These are phyloP conservation scores for Rallus limicola DNA, from an alignment of 2,113 vertebrate species.

Conservation along the genomic window DNA sequence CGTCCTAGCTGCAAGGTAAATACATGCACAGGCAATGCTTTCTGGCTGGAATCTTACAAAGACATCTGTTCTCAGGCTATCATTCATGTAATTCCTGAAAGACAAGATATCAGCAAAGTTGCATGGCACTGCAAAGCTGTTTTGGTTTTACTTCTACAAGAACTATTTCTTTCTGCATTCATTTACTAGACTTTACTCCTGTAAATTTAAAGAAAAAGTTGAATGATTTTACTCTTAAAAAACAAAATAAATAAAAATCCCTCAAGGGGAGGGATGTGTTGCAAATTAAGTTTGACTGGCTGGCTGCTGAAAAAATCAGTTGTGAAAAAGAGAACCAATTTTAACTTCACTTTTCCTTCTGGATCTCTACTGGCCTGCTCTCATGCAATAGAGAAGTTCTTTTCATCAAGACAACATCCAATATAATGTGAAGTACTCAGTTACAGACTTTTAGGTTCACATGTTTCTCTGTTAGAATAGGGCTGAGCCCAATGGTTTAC, in stretches of 20 bases:
- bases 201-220: conserved; percentile 37
- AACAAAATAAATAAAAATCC: not conserved
- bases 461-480: conserved; percentile 61
- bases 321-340: conserved; percentile 82
- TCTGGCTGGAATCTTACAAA: conserved; percentile 87
- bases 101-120: not conserved
- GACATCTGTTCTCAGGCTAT: conserved; percentile 87
- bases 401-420: conserved; percentile 52
- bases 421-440: conserved; percentile 39
- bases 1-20: conserved; percentile 83
- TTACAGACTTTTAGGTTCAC: conserved; percentile 59
- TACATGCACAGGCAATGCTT: conserved; percentile 87
- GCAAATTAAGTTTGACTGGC: conserved; percentile 44
- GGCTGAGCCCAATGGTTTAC: conserved; percentile 35
- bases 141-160: not conserved
- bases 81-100: conserved; percentile 91
- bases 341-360: conserved; percentile 77
- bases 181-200: conserved; percentile 39
- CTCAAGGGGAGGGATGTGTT: conserved; percentile 28
- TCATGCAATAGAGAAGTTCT: conserved; percentile 70
- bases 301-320: conserved; percentile 63
- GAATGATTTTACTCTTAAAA: not conserved
- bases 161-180: conserved; percentile 39
- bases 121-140: not conserved
- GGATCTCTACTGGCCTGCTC: conserved; percentile 69